A percentile compares a stretch with the other conserved stretches of the same genome.
These are phyloP conservation scores for Agapornis canus DNA, from an alignment of 2,797 vertebrate species.

Conservation along the genomic window DNA sequence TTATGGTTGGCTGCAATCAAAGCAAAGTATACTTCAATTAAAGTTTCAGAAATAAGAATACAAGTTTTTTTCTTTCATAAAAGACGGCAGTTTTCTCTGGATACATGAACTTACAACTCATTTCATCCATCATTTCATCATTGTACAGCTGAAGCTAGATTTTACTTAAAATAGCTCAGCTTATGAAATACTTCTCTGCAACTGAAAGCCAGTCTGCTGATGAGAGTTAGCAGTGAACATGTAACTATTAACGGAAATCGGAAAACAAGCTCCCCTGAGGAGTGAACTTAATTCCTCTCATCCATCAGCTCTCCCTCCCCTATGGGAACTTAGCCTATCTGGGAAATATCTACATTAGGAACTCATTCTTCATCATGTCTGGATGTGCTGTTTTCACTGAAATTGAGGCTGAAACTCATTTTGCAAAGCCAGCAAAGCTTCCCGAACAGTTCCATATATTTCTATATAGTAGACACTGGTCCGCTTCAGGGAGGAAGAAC, in stretches of 20 bases:
- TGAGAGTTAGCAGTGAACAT: not conserved
- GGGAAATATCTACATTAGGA: constrained; percentile 2
- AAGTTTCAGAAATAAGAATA: not conserved
- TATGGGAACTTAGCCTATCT: not conserved
- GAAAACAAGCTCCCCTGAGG: not conserved
- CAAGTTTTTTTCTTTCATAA: not conserved
- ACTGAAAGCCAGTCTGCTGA: not conserved
- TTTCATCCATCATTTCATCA: not conserved
- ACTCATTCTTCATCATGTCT: not conserved
- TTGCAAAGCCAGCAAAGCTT: not conserved
- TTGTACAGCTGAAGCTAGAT: not conserved
- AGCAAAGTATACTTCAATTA: not conserved
- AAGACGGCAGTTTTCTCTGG: not conserved
- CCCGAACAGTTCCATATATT: not conserved
- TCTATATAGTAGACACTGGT: fast-evolving
- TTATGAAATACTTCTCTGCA: not conserved
- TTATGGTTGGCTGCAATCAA: not conserved
- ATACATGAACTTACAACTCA: not conserved
- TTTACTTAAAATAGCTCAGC: not conserved
- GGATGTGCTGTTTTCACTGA: constrained; percentile 34
- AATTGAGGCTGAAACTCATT: constrained; percentile 24
- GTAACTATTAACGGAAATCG: not conserved
- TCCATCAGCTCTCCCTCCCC: not conserved
- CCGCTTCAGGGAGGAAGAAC: not conserved
- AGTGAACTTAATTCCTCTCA: not conserved